phyloP scores from a whole-genome alignment of 2,797 vertebrate genomes.

The Pyrocephalus nanus region DNA sequence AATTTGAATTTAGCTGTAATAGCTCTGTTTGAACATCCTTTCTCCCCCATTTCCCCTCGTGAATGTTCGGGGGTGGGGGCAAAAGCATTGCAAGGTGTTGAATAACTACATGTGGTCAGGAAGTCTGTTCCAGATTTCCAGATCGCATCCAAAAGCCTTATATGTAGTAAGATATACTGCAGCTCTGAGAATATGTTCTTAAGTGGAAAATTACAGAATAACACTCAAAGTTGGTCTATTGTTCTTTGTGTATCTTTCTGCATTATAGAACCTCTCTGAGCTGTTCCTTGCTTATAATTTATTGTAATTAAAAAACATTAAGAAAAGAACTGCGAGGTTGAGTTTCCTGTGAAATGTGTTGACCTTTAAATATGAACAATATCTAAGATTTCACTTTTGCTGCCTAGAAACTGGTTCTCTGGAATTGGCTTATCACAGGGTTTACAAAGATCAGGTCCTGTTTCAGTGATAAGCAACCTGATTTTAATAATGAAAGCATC shows the following conservation, averaged over 20 bases:
- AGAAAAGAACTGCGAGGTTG: background rate
- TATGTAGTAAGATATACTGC: background rate
- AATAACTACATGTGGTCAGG: background rate
- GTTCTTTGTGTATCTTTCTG: background rate
- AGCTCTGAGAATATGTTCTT: background rate
- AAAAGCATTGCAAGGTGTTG: background rate
- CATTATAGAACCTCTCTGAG: background rate
- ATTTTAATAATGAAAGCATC: background rate
- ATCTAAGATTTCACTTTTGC: background rate
- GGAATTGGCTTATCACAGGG: background rate
- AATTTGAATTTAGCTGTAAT: background rate
- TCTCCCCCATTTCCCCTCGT: accelerated
- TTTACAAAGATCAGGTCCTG: background rate
- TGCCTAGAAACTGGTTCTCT: background rate
- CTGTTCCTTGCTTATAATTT: background rate
- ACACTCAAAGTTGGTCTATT: background rate
- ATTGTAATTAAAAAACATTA: background rate
- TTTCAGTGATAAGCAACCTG: background rate
- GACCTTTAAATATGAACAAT: background rate
- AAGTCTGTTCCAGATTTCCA: background rate
- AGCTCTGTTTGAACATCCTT: background rate
- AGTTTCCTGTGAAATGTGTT: background rate
- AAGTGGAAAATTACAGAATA: background rate
- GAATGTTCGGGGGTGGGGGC: background rate
- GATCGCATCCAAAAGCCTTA: background rate